phyloP scores from a whole-genome alignment of 2,888 invertebrate genomes.

The Netelia melanura region DNA sequence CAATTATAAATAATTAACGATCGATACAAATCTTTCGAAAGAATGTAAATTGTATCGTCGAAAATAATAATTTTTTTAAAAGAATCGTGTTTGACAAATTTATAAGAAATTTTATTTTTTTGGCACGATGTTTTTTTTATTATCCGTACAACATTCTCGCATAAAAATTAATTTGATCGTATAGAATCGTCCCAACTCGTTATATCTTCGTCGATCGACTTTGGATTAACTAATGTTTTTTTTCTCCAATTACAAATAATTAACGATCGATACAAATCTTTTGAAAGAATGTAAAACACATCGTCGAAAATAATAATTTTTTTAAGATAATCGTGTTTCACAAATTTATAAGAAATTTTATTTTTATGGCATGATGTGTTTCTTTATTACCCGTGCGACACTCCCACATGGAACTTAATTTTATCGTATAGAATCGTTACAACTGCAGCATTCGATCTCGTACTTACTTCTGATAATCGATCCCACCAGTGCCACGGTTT shows the following conservation, averaged over 20 bases:
- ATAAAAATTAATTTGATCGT: conserved; percentile 10
- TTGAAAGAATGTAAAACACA: not conserved
- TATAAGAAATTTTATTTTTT: not conserved
- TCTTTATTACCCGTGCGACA: not conserved
- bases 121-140: not conserved
- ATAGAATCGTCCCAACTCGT: not conserved
- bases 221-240: not conserved
- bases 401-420: conserved; percentile 36
- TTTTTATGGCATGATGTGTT: not conserved
- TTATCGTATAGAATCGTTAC: not conserved
- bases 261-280: not conserved
- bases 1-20: not conserved
- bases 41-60: not conserved
- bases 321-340: too few relatives aligned
- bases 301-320: not conserved
- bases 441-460: conserved; percentile 70
- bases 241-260: not conserved
- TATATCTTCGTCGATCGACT: too few relatives aligned
- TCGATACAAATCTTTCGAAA: not conserved
- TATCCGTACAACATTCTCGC: conserved; percentile 9
- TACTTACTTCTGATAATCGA: conserved; percentile 42
- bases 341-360: not conserved
- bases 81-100: too few relatives aligned
- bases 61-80: too few relatives aligned
- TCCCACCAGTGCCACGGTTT: conserved; percentile 55